Evolutionary conservation across 2,113 vertebrate species (phyloP), one percentile per base, ranked within the genome.

Genomic region (Columba livia): DNA sequence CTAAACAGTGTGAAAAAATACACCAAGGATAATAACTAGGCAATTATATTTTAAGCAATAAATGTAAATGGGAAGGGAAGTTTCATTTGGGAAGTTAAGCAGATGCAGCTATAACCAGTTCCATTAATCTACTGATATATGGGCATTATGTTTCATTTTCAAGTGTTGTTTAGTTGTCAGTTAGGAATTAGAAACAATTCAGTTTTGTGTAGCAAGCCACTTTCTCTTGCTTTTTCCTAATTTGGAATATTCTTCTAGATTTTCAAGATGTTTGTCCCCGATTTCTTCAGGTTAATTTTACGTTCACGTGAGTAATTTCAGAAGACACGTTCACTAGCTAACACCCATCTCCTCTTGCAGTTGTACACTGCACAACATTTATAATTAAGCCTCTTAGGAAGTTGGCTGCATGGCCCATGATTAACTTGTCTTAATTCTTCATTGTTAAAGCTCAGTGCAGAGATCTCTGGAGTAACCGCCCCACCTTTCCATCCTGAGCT

Each of bases 311-410:
- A 56, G 66, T 94, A 61, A 95, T 94, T 96, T 93, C 92, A 87
- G 92, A 94, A 91, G 75, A 86, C 28, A 71, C 62, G 15, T 94
- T 93, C 61, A 50, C 75, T 67, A 44, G 74, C 34, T 72, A 81
- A 88, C 81, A 78, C 67, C 10, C 80, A 81, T 96, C 91, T 82
- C 88, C 53, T 88, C 77, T 79, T 88, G 89, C 79, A 71, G 64
- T 94, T 73, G 66, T 62, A 71, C 60, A 12, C 77, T 56, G 44
- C 75, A 86, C 79, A 92, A 40, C 89, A 89, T 96, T 93, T 93
- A 93, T 97, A 96, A 96, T 97, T 96, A 97, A 96, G 90, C 93
- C 92, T 95, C 93, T 89, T 89, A 94, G 96, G 95, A 97, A 91
- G 70, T 88, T 69, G 86, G 48, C 40, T 82, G 64, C 56, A 1